Conservation (phyloP, 2,797 vertebrate genomes). For the Micrastur ruficollis region DNA sequence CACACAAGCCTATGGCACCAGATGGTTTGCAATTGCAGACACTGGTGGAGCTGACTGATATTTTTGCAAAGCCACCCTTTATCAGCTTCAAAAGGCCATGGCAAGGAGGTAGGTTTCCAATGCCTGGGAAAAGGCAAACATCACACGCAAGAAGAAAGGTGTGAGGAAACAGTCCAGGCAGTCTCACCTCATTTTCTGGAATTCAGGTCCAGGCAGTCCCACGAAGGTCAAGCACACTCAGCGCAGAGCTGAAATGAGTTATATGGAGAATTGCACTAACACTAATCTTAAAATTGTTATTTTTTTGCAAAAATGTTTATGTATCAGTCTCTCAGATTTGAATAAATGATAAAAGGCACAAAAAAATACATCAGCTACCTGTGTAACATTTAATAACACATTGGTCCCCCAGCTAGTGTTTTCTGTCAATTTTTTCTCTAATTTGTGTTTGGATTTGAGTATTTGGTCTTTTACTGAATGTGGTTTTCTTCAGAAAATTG, state of each 20-base stretch:
- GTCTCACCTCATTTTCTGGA: background rate
- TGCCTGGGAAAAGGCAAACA: background rate
- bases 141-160: accelerated
- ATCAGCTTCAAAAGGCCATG: background rate
- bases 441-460: background rate
- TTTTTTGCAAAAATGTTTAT: background rate
- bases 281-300: no score
- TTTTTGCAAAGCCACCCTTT: background rate
- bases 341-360: background rate
- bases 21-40: background rate
- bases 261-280: background rate
- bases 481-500: background rate
- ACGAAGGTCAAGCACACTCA: background rate
- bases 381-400: background rate
- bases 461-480: background rate
- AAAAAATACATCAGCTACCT: background rate
- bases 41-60: background rate
- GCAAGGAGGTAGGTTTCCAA: background rate
- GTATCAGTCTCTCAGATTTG: background rate
- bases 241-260: background rate
- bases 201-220: background rate
- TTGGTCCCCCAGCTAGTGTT: background rate
- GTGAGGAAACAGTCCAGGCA: background rate
- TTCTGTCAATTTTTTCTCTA: background rate
- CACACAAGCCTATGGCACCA: background rate